Percentiles rank a stretch among this genome's conserved stretches.
These are phyloP conservation scores for Lagorchestes hirsutus DNA, from an alignment of 2,797 vertebrate species.

Conservation along the genomic window DNA sequence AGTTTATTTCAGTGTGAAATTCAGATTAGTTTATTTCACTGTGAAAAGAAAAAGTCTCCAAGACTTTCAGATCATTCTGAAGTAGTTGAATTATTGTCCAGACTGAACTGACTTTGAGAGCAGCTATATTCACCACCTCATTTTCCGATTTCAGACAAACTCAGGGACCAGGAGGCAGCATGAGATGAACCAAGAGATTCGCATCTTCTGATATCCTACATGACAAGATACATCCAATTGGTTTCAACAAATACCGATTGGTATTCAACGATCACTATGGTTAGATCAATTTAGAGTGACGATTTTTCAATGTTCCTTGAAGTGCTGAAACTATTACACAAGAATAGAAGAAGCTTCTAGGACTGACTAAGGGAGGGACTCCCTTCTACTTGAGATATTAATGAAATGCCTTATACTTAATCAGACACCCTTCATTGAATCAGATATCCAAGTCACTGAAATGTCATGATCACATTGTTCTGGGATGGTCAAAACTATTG, in stretches of 20 bases:
- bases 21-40: not conserved
- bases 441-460: not conserved
- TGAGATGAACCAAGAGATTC: not conserved
- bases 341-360: not conserved
- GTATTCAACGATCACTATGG: not conserved
- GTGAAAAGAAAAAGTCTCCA: not conserved
- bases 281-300: not conserved
- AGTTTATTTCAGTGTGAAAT: not conserved
- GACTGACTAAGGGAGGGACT: not conserved
- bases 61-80: not conserved
- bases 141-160: not conserved
- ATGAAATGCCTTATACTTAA: slow-evolving; percentile 11
- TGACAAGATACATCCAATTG: not conserved
- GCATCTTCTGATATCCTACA: slow-evolving; percentile 11
- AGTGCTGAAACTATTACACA: not conserved
- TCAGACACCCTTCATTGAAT: not conserved
- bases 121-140: not conserved
- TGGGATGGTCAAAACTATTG: not conserved
- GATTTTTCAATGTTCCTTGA: not conserved
- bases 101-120: not conserved
- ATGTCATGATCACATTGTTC: not conserved
- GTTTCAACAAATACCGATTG: slow-evolving; percentile 1
- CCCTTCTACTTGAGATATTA: slow-evolving; percentile 9
- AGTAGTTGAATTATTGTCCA: not conserved
- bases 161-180: not conserved